Base-by-base conservation (phyloP, 2,888 invertebrate species). In the Hirudinaria manillensis region DNA sequence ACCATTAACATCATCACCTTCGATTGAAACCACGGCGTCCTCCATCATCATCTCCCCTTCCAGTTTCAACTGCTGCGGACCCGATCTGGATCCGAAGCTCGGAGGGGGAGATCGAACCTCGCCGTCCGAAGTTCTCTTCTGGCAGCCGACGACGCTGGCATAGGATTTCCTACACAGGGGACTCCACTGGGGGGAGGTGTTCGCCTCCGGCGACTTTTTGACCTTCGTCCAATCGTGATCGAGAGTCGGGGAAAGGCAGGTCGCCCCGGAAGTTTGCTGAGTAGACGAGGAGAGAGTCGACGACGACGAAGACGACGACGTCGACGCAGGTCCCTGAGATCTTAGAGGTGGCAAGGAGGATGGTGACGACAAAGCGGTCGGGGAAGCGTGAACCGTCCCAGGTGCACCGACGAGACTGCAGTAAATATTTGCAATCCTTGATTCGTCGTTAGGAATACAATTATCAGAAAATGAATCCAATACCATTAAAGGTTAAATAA, bases 21-120 rank as follows among this genome's bases (percentile, higher is more conserved):
- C 73, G 24, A 73, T 73, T 19, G 73, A 65, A 56, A 73, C 55
- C 27, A 73, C 65, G 4, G 73, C 73, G 36, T 73, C 73, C 65
- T 65, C 21, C 61, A 73, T 29, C 21, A 38, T 38, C 73, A 73
- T n/a, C 34, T 73, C 73, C 10, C 73, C 73, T n/a, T 73, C 65
- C 36, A 65, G 29, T 55, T 65, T 73, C 73, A 73, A 34, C 34
- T 72, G 72, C 53, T 72, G 72, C 45, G 45, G 72, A 53, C 45
- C 38, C 32, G 27, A 29, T 29, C 45, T 51, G 24, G 53, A 16
- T 13, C 29, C 29, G 7, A 34, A 29, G n/a, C 29, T 29, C 2
- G 36, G 32, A n/a, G 68, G 68, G 32, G 66, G 66, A 13, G 36
- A 34, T n/a, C 13, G n/a, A n/a, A 13, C 6, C 68, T 34, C 68